Base-by-base conservation (phyloP, 2,113 vertebrate species). In the Protomyctophum bolini region DNA sequence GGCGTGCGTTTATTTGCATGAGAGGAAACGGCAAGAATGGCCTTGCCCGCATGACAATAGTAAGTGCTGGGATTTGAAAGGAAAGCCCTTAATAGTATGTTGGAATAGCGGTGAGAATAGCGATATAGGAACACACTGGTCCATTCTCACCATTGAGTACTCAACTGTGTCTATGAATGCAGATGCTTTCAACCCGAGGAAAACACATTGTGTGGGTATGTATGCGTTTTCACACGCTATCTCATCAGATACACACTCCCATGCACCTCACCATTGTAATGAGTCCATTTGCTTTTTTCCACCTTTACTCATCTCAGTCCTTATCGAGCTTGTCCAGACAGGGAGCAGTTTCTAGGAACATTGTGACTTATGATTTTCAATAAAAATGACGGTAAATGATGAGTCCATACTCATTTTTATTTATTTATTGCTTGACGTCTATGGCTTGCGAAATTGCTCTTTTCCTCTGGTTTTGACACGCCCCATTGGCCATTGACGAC, bases 21-120 rank as follows among this genome's bases (percentile, higher is more conserved):
- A 62, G 70, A 59, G 69, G 52, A 72, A 70, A 80, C 70, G 51
- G 51, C 46, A 76, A 56, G 63, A 72, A 75, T 57, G 54, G 64
- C 73, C 66, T 75, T 8, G 72, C 63, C 71, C 78, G 70, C 54
- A 81, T 85, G 69, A 80, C 79, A 84, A 83, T 64, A 66, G 65
- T 76, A 83, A 83, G 72, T 77, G 76, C 48, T 74, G 64, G 68
- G 70, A 21, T 82, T 79, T 63, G 63, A 49, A 59, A 74, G 79
- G 63, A 72, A 63, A 59, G 68, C 71, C 63, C 33, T 4, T 41
- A 41, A 41, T 41, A 59, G 57, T 50, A 81, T 83, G 80, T 60
- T 67, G 70, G 80, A 83, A 84, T 90, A 41, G 33, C 33, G 4
- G 33, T 41, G 33, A 41, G 33, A 41, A 41, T 6, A 6, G 33